Percentiles rank a stretch among this genome's conserved stretches.
These are phyloP conservation scores for Drosophila bocki DNA, from an alignment of 1,140 invertebrate species.

Conservation along the genomic window DNA sequence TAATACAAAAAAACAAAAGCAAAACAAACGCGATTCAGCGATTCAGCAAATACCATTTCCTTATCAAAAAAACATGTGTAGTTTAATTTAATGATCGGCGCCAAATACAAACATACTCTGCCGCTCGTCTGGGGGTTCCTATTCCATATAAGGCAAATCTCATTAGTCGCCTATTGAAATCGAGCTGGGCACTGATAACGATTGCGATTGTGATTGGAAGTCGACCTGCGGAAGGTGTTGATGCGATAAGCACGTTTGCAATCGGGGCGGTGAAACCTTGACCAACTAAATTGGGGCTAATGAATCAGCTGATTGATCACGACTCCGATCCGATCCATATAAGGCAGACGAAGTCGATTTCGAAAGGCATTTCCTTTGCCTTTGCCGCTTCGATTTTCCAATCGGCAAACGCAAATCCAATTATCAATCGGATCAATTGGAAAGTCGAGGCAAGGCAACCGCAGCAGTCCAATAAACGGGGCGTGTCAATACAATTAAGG, in stretches of 20 bases:
- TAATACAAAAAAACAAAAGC: neutral
- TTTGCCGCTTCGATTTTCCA: constrained; percentile 25
- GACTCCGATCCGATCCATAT: constrained; percentile 30
- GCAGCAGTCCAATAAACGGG: constrained; percentile 67
- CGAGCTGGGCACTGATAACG: constrained; percentile 31
- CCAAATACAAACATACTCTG: constrained; percentile 14
- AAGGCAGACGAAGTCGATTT: constrained; percentile 29
- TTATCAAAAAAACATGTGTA: constrained; percentile 43
- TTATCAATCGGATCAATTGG: constrained; percentile 75
- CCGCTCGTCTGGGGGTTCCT: constrained; percentile 26
- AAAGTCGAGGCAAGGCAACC: constrained; percentile 58
- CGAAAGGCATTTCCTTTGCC: constrained; percentile 44
- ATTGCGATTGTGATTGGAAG: constrained; percentile 27
- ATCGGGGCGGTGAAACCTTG: constrained; percentile 58
- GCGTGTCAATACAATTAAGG: constrained; percentile 62
- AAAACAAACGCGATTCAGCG: constrained; percentile 7
- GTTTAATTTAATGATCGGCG: constrained; percentile 52
- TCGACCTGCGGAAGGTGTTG: constrained; percentile 39
- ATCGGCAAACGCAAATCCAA: constrained; percentile 65
- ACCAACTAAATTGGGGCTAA: constrained; percentile 68
- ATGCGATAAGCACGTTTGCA: constrained; percentile 58
- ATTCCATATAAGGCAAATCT: constrained; percentile 30
- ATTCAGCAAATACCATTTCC: constrained; percentile 39
- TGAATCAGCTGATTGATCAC: constrained; percentile 65
- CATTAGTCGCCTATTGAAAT: constrained; percentile 38